Percentiles rank a stretch among this genome's conserved stretches.
These are phyloP conservation scores for Ornithoptera alexandrae DNA, from an alignment of 2,888 invertebrate genomes.

Conservation along the genomic window DNA sequence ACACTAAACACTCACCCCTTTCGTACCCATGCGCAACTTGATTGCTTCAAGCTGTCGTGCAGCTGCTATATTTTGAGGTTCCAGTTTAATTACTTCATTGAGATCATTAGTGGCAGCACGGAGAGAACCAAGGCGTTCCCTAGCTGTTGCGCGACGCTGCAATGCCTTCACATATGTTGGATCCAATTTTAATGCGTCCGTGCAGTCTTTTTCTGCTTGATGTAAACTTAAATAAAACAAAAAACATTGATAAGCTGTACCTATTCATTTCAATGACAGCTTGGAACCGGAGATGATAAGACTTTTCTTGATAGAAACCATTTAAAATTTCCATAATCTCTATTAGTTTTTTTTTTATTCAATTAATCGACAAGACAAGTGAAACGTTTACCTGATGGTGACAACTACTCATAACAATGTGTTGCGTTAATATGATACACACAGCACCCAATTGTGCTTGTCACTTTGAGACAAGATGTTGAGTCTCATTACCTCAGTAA, in stretches of 20 bases:
- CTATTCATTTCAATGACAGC: background rate
- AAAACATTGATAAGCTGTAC: background rate
- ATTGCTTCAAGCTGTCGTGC: slow-evolving; percentile 80
- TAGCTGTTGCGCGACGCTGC: slow-evolving; percentile 88
- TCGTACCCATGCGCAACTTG: slow-evolving; percentile 73
- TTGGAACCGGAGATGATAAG: background rate
- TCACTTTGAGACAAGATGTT: too few species aligned
- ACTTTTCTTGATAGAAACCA: too few species aligned
- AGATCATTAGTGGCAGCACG: slow-evolving; percentile 87
- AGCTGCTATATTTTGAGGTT: slow-evolving; percentile 88
- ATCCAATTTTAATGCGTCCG: slow-evolving; percentile 88
- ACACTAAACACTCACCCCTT: slow-evolving; percentile 59
- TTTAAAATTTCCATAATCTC: too few species aligned
- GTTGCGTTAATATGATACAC: too few species aligned
- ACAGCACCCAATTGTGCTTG: too few species aligned
- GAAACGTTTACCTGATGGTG: too few species aligned
- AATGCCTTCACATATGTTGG: slow-evolving; percentile 90
- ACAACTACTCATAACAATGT: too few species aligned
- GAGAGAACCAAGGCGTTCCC: slow-evolving; percentile 85
- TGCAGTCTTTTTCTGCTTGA: slow-evolving; percentile 89
- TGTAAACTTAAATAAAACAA: slow-evolving; percentile 71
- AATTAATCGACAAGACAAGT: too few species aligned
- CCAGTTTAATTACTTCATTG: slow-evolving; percentile 84
- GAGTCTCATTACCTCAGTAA: too few species aligned
- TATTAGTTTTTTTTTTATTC: too few species aligned